phyloP scores from a whole-genome alignment of 2,797 vertebrate species.

The Rousettus madagascariensis region DNA sequence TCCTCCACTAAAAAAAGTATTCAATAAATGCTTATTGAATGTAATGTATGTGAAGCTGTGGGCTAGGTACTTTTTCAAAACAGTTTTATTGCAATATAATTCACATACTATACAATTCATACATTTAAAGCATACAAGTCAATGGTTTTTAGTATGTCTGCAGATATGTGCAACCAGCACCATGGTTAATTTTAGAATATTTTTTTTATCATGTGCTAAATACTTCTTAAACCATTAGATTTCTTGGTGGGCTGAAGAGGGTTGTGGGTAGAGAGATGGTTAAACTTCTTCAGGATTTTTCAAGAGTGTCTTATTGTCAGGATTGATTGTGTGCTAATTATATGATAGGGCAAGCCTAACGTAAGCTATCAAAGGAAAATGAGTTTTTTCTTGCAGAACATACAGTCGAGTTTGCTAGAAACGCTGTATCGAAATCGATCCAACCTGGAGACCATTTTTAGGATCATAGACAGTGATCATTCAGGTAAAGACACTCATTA shows the following conservation, averaged over 20 bases:
- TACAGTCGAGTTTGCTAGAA: constrained; percentile 92
- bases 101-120: background rate
- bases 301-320: background rate
- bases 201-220: background rate
- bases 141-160: background rate
- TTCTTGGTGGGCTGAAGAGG: background rate
- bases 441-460: constrained; percentile 96
- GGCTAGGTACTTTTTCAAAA: background rate
- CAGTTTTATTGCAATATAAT: background rate
- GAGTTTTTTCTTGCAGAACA: constrained; percentile 80
- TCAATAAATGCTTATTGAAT: background rate
- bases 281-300: background rate
- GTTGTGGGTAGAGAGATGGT: background rate
- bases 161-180: background rate
- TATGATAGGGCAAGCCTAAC: background rate
- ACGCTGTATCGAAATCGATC: constrained; percentile 94
- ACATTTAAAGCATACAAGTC: background rate
- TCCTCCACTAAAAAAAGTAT: background rate
- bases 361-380: background rate
- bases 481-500: constrained; percentile 87
- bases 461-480: constrained; percentile 94
- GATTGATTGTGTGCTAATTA: background rate
- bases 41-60: background rate
- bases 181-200: background rate
- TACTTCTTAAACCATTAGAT: background rate